Conservation (phyloP, 2,797 vertebrate genomes). For the Tragelaphus oryx region DNA sequence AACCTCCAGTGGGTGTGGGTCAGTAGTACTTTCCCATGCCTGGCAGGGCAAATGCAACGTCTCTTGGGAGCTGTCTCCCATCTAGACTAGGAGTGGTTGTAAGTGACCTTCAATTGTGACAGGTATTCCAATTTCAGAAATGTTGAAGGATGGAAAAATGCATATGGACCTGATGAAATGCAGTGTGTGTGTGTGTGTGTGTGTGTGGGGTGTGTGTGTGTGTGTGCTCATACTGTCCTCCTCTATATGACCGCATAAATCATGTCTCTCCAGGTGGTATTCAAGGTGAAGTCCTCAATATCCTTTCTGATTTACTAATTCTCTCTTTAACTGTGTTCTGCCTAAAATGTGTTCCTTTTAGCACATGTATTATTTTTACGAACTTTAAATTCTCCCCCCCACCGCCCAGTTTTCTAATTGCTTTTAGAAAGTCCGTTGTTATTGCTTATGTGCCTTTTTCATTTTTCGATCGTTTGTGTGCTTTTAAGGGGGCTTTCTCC, state of each 20-base stretch:
- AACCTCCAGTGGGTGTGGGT: no score
- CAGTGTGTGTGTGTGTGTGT: accelerated
- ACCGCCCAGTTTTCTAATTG: background rate
- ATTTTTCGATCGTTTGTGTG: background rate
- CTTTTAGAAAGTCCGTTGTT: background rate
- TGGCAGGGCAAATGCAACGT: accelerated
- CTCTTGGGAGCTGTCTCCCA: background rate
- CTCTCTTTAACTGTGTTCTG: background rate
- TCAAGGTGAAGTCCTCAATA: background rate
- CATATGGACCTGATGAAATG: accelerated
- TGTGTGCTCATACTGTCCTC: accelerated
- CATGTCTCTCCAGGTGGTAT: accelerated
- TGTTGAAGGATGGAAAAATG: no score
- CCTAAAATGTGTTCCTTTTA: background rate
- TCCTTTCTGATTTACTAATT: background rate
- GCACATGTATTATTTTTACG: background rate
- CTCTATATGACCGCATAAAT: accelerated
- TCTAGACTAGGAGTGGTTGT: no score
- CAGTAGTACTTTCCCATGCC: background rate
- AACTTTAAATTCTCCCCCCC: background rate
- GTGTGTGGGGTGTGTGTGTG: no score
- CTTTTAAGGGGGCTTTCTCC: background rate
- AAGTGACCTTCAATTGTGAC: background rate
- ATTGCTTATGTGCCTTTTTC: background rate
- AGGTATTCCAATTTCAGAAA: background rate